phyloP scores from a whole-genome alignment of 2,113 vertebrate genomes.

The Illadopsis cleaveri region DNA sequence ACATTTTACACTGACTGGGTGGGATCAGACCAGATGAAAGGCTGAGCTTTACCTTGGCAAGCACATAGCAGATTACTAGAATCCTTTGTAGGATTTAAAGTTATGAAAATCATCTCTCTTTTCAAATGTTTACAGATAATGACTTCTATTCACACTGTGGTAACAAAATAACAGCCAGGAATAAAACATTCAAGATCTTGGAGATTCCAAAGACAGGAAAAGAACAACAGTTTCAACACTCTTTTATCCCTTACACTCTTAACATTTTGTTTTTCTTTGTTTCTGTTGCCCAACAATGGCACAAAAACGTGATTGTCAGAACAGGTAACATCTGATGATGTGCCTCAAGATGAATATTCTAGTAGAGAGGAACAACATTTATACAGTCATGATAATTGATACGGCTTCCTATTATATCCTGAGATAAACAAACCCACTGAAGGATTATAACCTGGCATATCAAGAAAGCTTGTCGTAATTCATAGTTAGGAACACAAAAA shows the following conservation, averaged over 20 bases:
- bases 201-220: conserved; percentile 54
- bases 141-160: conserved; percentile 54
- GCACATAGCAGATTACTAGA: conserved; percentile 44
- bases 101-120: conserved; percentile 58
- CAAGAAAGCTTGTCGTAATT: conserved; percentile 59
- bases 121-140: conserved; percentile 49
- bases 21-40: conserved; percentile 71
- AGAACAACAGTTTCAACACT: conserved; percentile 39
- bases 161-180: conserved; percentile 48
- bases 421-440: conserved; percentile 58
- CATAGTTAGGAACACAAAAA: conserved; percentile 36
- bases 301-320: conserved; percentile 59
- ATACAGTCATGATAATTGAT: conserved; percentile 62
- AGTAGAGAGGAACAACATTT: conserved; percentile 56
- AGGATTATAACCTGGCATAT: conserved; percentile 48
- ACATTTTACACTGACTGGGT: conserved; percentile 42
- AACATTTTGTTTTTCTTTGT: conserved; percentile 65
- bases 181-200: conserved; percentile 52
- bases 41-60: conserved; percentile 13
- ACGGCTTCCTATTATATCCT: conserved; percentile 59
- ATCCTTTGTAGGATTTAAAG: conserved; percentile 62
- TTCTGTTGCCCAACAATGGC: conserved; percentile 61
- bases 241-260: conserved; percentile 67
- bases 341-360: conserved; percentile 54
- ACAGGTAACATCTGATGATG: conserved; percentile 56